A percentile compares a stretch with the other conserved stretches of the same genome.
These are phyloP conservation scores for Chymomyza procnemis DNA, from an alignment of 2,888 invertebrate species.

Conservation along the genomic window DNA sequence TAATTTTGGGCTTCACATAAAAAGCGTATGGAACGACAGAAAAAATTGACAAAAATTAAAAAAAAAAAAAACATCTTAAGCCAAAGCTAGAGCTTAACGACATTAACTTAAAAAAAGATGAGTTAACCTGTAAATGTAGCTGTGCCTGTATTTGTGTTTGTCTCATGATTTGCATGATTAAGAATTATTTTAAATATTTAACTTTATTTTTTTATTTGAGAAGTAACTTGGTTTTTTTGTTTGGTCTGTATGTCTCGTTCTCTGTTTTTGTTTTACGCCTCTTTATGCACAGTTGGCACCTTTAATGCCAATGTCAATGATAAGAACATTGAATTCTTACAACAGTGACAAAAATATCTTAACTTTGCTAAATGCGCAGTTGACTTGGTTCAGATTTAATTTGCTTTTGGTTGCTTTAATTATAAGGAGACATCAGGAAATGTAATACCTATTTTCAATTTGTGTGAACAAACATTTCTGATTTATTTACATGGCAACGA, in stretches of 20 bases:
- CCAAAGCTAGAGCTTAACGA: slow-evolving; percentile 1
- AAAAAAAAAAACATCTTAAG: slow-evolving; percentile 17
- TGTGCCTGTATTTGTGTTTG: neutral
- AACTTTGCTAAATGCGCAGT: neutral
- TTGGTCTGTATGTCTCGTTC: neutral
- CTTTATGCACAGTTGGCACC: slow-evolving; percentile 26
- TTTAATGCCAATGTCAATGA: slow-evolving; percentile 48
- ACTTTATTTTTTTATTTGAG: neutral
- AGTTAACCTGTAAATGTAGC: neutral
- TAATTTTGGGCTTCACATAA: slow-evolving; percentile 43
- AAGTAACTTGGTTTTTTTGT: neutral
- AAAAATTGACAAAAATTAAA: slow-evolving; percentile 12
- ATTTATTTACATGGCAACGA: too few species aligned
- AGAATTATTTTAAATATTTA: slow-evolving; percentile 32
- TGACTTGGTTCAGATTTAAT: too few species aligned
- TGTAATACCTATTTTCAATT: too few species aligned
- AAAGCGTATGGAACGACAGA: slow-evolving; percentile 8
- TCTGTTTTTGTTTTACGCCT: neutral
- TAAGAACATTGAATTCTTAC: slow-evolving; percentile 23
- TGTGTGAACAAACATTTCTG: too few species aligned
- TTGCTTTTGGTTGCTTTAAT: too few species aligned
- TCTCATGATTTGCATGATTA: slow-evolving; percentile 23
- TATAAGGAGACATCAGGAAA: too few species aligned
- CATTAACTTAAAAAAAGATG: neutral
- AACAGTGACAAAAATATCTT: neutral